Base-by-base conservation (phyloP, 1,140 invertebrate species). In the Bathynomus jamesi region DNA sequence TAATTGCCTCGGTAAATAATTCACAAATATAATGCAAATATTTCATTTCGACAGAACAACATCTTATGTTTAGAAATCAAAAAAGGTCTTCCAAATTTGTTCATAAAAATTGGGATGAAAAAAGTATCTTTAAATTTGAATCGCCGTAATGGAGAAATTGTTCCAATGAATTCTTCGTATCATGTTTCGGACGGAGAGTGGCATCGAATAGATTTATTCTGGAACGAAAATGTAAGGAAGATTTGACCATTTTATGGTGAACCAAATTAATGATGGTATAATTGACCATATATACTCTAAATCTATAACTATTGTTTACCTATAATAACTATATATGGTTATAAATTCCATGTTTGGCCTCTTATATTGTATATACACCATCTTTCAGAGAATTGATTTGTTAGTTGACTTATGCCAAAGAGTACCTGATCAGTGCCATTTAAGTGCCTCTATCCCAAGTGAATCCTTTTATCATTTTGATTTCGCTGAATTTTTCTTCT, bases 191-290 rank as follows among this genome's bases (percentile, higher is more conserved):
- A 74, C 63, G 64, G 67, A 0, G 28, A 40, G 17, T 74, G 72
- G 72, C 72, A 74, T n/a, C 31, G 72, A 13, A 46, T 74, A 7
- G 72, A 74, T 25, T 25, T 74, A 11, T 24, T 74, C n/a, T 66
- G 61, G 62, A 28, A 63, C 0, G 11, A 21, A 53, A 17, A 17
- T 53, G 40, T 53, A 21, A 53, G 40, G 24, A 10, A 2, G 66
- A 73, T 32, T 66, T 73, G 31, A 24, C 30, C 13, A 8, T 27
- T 68, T 68, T 31, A 1, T 66, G 68, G 71, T n/a, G n/a, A n/a
- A n/a, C n/a, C n/a, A n/a, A n/a, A n/a, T n/a, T n/a, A n/a, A n/a
- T n/a, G n/a, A n/a, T n/a, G n/a, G n/a, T n/a, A n/a, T n/a, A n/a
- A n/a, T n/a, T n/a, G n/a, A n/a, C n/a, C n/a, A n/a, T n/a, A n/a